A percentile compares a stretch with the other conserved stretches of the same genome.
Evolutionary conservation across 2,113 vertebrate genomes (phyloP).

Genomic region (Heterotilapia buettikoferi): DNA sequence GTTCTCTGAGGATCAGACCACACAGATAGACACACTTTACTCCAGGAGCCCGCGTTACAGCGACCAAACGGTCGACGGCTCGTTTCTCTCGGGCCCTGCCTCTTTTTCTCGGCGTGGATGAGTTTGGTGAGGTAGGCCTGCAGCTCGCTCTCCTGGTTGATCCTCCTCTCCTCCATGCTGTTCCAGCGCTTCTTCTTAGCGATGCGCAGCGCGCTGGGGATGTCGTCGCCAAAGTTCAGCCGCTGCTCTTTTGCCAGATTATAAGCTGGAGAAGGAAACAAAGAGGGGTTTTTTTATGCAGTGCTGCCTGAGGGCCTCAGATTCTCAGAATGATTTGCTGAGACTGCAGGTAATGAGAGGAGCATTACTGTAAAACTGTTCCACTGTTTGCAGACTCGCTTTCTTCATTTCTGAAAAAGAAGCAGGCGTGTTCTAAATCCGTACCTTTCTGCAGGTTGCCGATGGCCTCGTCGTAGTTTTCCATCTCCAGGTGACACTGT

Average conservation of each 20-base stretch:
- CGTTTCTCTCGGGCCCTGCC: slow-evolving; percentile 57
- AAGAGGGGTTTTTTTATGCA: not conserved
- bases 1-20: slow-evolving; percentile 68
- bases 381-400: not conserved
- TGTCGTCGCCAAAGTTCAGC: slow-evolving; percentile 91
- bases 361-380: not conserved
- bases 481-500: slow-evolving; percentile 92
- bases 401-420: not conserved
- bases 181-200: slow-evolving; percentile 96
- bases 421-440: fast-evolving
- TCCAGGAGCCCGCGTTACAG: not conserved
- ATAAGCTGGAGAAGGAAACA: slow-evolving; percentile 70
- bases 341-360: not conserved
- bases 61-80: not conserved
- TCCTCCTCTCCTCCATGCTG: slow-evolving; percentile 86
- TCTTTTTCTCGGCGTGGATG: slow-evolving; percentile 84
- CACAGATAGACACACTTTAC: not conserved
- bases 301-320: not conserved
- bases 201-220: slow-evolving; percentile 86
- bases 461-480: slow-evolving; percentile 91
- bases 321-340: not conserved
- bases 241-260: slow-evolving; percentile 91
- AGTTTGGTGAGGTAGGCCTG: slow-evolving; percentile 88
- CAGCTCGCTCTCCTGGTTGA: slow-evolving; percentile 90
- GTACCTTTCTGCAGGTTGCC: slow-evolving; percentile 90